Evolutionary conservation across 2,888 invertebrate genomes (phyloP).

Genomic region (Sesamia inferens): DNA sequence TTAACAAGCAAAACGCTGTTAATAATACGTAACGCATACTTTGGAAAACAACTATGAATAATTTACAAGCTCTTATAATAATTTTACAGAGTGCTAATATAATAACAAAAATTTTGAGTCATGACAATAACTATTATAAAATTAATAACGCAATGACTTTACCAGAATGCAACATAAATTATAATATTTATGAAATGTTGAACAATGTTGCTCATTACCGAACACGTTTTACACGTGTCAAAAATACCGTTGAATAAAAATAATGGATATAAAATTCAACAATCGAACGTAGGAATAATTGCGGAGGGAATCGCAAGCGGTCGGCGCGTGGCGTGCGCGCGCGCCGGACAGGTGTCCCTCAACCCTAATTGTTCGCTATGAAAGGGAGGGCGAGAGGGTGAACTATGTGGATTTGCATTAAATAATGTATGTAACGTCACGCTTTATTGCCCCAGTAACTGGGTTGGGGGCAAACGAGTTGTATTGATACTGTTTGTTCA

Average conservation of each 20-base stretch:
- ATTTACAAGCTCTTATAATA: not conserved
- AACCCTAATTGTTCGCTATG: constrained; percentile 62
- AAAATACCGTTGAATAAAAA: constrained; percentile 64
- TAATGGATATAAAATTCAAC: constrained; percentile 62
- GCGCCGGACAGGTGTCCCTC: constrained; percentile 70
- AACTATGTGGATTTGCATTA: constrained; percentile 58
- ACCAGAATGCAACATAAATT: constrained; percentile 28
- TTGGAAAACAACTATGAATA: not conserved
- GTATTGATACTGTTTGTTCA: constrained; percentile 31
- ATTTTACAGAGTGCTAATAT: constrained; percentile 4
- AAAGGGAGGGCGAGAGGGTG: constrained; percentile 67
- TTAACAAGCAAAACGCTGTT: not conserved
- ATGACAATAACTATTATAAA: constrained; percentile 16
- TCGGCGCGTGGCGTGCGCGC: constrained; percentile 72
- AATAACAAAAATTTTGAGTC: not conserved
- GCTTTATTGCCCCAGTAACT: constrained; percentile 29
- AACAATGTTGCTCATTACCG: constrained; percentile 54
- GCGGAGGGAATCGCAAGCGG: constrained; percentile 66
- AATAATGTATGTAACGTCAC: constrained; percentile 53
- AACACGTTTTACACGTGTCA: constrained; percentile 54
- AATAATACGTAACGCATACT: not conserved
- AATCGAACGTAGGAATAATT: constrained; percentile 64
- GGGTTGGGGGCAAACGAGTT: constrained; percentile 34
- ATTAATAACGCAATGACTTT: constrained; percentile 23
- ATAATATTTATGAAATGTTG: constrained; percentile 37